These are phyloP conservation scores for Barypeithes pellucidus DNA, from an alignment of 2,888 invertebrate species.

Conservation along the genomic window DNA sequence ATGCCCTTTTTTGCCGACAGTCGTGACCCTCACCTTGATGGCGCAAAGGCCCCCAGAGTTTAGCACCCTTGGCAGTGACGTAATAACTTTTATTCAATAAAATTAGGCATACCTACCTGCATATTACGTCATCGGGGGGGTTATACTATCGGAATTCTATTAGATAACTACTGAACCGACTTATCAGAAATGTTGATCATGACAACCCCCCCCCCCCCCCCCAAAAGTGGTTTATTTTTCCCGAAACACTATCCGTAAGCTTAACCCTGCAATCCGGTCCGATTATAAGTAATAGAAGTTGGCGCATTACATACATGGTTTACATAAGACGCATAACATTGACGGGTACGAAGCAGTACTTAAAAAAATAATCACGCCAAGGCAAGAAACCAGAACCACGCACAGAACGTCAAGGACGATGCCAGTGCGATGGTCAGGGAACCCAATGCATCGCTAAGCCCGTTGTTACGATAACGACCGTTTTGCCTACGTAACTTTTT, in stretches of 20 bases:
- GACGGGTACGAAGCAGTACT: conserved; percentile 38
- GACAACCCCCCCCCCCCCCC: too few species aligned
- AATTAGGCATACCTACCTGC: too few species aligned
- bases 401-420: conserved; percentile 50
- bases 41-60: conserved; percentile 27
- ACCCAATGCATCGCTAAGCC: conserved; percentile 44
- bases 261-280: neutral
- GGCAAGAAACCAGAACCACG: conserved; percentile 51
- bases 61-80: conserved; percentile 38
- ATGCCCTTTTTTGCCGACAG: conserved; percentile 49
- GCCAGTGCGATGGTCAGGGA: conserved; percentile 52
- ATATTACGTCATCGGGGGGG: too few species aligned
- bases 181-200: too few species aligned
- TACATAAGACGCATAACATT: conserved; percentile 29
- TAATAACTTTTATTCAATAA: conserved; percentile 3
- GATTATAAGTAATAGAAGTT: neutral
- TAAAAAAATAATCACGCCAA: conserved; percentile 52
- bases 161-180: too few species aligned
- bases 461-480: conserved; percentile 34
- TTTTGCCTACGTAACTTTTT: conserved; percentile 47
- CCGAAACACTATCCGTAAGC: neutral
- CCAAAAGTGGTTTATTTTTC: too few species aligned
- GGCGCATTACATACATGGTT: conserved; percentile 25
- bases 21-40: conserved; percentile 52
- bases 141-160: too few species aligned